Evolutionary conservation across 2,888 invertebrate species (phyloP).

Genomic region (Agrochola circellaris): DNA sequence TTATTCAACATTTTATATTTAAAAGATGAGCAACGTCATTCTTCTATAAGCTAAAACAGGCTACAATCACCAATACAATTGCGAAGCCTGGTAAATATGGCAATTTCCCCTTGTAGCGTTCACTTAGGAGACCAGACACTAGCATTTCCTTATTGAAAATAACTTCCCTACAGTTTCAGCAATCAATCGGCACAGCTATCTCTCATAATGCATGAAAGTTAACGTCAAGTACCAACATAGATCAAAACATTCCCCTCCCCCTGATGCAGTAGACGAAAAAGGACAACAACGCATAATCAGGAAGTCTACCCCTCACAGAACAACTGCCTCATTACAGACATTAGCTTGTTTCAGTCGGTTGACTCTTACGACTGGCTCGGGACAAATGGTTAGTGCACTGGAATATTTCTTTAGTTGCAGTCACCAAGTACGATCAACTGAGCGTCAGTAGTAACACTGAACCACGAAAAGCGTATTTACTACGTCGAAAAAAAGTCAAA

Average conservation of each 20-base stretch:
- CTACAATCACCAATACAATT: not conserved
- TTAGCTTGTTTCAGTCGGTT: slow-evolving; percentile 40
- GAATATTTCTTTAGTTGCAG: slow-evolving; percentile 10
- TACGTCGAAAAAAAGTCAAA: not conserved
- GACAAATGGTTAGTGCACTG: slow-evolving; percentile 22
- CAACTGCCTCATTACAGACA: slow-evolving; percentile 32
- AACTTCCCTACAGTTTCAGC: not conserved
- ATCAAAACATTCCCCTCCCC: not conserved
- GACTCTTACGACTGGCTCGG: slow-evolving; percentile 26
- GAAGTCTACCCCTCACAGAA: slow-evolving; percentile 29
- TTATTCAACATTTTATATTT: not conserved
- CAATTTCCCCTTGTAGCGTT: not conserved
- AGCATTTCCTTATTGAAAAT: not conserved
- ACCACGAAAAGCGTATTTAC: too few species aligned
- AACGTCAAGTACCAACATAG: not conserved
- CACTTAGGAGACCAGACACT: not conserved
- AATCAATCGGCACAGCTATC: not conserved
- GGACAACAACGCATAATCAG: slow-evolving; percentile 10
- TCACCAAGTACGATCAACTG: not conserved
- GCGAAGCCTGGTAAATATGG: not conserved
- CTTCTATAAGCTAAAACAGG: not conserved
- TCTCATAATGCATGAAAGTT: not conserved
- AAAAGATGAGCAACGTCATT: too few species aligned
- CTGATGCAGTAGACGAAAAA: slow-evolving; percentile 6
- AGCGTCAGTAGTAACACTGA: not conserved